These are phyloP conservation scores for Nemurella pictetii DNA, from an alignment of 2,888 invertebrate genomes.

Conservation along the genomic window DNA sequence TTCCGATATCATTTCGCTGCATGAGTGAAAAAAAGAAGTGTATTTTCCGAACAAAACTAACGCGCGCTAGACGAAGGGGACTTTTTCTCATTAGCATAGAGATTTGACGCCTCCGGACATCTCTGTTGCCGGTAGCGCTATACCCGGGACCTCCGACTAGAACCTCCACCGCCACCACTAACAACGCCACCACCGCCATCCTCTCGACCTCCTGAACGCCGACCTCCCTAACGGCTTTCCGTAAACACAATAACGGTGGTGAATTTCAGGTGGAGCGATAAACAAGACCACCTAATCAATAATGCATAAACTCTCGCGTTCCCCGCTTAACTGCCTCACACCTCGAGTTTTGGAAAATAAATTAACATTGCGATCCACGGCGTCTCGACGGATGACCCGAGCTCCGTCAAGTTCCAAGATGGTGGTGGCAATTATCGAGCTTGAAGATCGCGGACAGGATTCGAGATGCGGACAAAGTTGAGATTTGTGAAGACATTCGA, in stretches of 20 bases:
- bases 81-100: constrained; percentile 33
- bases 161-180: background rate
- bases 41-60: background rate
- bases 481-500: background rate
- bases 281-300: background rate
- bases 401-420: background rate
- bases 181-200: background rate
- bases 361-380: background rate
- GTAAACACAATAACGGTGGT: background rate
- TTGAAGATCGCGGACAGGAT: background rate
- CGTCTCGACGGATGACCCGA: background rate
- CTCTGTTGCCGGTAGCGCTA: background rate
- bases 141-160: background rate
- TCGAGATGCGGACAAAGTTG: background rate
- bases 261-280: background rate
- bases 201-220: background rate
- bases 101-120: constrained; percentile 28
- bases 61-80: background rate
- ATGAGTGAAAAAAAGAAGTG: background rate
- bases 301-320: background rate
- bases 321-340: background rate
- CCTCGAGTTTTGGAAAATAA: background rate
- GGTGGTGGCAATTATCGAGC: background rate
- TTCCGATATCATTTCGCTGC: background rate
- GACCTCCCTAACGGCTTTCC: background rate